Base-by-base conservation (phyloP, 2,113 vertebrate species). In the Podocnemis expansa region DNA sequence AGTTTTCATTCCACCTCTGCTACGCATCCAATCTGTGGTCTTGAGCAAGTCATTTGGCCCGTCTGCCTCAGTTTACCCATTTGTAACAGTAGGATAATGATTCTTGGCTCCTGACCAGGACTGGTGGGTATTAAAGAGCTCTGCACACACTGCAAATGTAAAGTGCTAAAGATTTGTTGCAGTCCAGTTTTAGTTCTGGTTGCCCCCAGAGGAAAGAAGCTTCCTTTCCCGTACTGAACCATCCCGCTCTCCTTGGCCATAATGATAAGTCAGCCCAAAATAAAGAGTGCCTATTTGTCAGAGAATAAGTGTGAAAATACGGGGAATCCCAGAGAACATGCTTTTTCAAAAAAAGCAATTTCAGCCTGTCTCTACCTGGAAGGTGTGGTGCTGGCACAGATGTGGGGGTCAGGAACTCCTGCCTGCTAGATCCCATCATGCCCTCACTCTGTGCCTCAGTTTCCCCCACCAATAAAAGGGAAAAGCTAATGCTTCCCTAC, bases 401-500 rank as follows among this genome's bases (percentile, higher is more conserved):
- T 29, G 29, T 70, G 63, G 34, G 34, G 19, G 19, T 70, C n/a
- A 70, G n/a, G 63, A 38, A 70, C n/a, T n/a, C 63, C 4, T 14
- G n/a, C 63, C n/a, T 8, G 43, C 56, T 1, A 0, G 43, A 6
- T 22, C 81, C 45, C 10, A 16, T 24, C 34, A 27, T 2, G 31
- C 21, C 29, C 24, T 76, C 3, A 3, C 38, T 75, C 41, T 4
- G 10, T 45, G 41, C 73, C 73, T 76, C 73, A 45, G 73, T 76
- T 76, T 76, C 73, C 73, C n/a, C 41, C 41, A 11, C 25, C 6
- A 12, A 25, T 27, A 29, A 70, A 70, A 70, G 21, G n/a, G 63
- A 70, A 70, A 38, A 38, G 60, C 17, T n/a, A n/a, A 19, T 38
- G 5, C 0, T 16, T 45, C 41, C 41, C 41, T 25, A 27, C 41